A percentile compares a stretch with the other conserved stretches of the same genome.
These are phyloP conservation scores for Synergus umbraculus DNA, from an alignment of 2,888 invertebrate genomes.

Conservation along the genomic window DNA sequence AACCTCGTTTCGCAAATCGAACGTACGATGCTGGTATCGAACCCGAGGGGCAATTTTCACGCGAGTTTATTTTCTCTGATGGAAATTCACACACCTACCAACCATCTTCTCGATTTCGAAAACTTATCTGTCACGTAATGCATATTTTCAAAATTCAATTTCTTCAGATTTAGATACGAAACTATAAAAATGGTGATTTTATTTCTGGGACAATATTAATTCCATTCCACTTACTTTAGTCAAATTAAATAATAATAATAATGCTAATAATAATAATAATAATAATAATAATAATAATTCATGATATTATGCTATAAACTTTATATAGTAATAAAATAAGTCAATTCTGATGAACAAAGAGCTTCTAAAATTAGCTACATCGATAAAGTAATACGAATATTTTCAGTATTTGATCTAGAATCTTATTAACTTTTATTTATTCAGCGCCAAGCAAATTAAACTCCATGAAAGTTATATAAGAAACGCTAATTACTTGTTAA, in stretches of 20 bases:
- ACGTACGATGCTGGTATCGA: slow-evolving; percentile 38
- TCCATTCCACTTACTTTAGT: no score
- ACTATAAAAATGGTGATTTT: background rate
- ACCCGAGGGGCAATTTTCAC: slow-evolving; percentile 40
- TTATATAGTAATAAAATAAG: background rate
- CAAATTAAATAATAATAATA: no score
- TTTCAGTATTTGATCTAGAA: background rate
- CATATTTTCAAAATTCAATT: slow-evolving; percentile 36
- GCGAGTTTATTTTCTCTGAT: slow-evolving; percentile 40
- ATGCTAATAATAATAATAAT: no score
- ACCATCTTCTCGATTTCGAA: slow-evolving; percentile 32
- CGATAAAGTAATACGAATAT: background rate
- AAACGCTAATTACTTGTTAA: slow-evolving; percentile 22
- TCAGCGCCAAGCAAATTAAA: slow-evolving; percentile 6
- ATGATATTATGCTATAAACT: background rate
- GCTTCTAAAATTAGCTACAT: background rate
- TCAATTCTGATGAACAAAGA: background rate
- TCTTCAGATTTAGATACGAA: background rate
- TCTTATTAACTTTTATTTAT: slow-evolving; percentile 14
- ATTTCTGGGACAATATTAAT: background rate
- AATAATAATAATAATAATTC: no score
- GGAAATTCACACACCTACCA: slow-evolving; percentile 28
- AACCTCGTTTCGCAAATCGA: slow-evolving; percentile 47
- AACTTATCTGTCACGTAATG: slow-evolving; percentile 37
- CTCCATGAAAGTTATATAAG: slow-evolving; percentile 13